Evolutionary conservation across 2,888 invertebrate species (phyloP).

Genomic region (Altica lythri): DNA sequence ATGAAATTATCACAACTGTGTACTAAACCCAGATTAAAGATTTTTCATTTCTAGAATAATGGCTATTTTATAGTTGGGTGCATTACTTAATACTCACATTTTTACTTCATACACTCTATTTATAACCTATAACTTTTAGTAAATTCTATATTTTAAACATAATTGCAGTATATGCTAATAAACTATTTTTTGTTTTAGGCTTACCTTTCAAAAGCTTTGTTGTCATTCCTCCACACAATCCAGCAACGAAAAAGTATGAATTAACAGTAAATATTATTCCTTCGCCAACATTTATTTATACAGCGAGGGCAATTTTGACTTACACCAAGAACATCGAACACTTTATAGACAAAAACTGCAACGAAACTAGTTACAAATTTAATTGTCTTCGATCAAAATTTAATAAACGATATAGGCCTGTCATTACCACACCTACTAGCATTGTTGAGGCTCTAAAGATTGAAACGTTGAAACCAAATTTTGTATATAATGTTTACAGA

Average conservation of each 20-base stretch:
- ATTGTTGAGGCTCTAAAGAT: conserved; percentile 48
- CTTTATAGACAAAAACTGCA: conserved; percentile 47
- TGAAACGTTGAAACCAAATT: conserved; percentile 47
- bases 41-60: no score
- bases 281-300: conserved; percentile 51
- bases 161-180: no score
- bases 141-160: no score
- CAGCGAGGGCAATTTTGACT: conserved; percentile 49
- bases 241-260: conserved; percentile 38
- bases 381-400: conserved; percentile 45
- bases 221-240: conserved; percentile 47
- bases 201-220: conserved; percentile 50
- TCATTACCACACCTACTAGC: conserved; percentile 22
- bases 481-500: conserved; percentile 50
- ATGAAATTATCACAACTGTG: no score
- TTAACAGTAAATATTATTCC: conserved; percentile 45
- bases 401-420: conserved; percentile 15
- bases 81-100: no score
- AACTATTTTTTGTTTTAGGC: no score
- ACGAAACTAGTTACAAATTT: conserved; percentile 48
- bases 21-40: no score
- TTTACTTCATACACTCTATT: no score
- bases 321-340: conserved; percentile 42
- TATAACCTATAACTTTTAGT: no score
- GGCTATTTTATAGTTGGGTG: no score